Conservation (phyloP, 2,888 invertebrate species). For the Nymphalis c-album region DNA sequence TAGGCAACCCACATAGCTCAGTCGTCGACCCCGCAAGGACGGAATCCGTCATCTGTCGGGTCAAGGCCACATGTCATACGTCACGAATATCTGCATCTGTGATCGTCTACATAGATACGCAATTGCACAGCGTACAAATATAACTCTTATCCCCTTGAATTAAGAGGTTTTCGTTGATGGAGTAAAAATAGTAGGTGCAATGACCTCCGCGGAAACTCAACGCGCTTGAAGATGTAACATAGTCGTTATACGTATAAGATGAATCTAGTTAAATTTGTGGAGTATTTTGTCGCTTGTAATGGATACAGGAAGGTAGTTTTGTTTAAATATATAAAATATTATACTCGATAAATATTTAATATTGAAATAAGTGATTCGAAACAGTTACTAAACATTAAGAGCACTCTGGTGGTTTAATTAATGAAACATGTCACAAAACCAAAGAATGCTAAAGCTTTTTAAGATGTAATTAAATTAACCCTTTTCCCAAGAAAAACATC, state of each 20-base stretch:
- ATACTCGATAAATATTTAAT: too few species aligned
- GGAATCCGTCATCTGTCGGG: constrained; percentile 74
- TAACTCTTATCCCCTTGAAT: constrained; percentile 56
- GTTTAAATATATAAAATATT: too few species aligned
- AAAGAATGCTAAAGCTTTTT: not conserved
- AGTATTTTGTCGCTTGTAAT: not conserved
- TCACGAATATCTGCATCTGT: constrained; percentile 73
- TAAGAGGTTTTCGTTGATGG: constrained; percentile 47
- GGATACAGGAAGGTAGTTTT: too few species aligned
- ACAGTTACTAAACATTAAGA: not conserved
- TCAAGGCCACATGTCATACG: constrained; percentile 77
- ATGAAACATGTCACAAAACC: not conserved
- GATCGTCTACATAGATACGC: constrained; percentile 76
- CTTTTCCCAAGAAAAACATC: not conserved
- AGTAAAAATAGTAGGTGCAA: constrained; percentile 68
- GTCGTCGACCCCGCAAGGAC: constrained; percentile 76
- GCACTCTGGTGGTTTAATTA: not conserved
- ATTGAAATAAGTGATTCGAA: not conserved
- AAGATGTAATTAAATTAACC: not conserved
- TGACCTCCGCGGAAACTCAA: constrained; percentile 60
- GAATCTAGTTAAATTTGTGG: constrained; percentile 36
- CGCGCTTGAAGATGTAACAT: constrained; percentile 60
- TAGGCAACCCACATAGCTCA: constrained; percentile 54
- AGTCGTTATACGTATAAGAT: constrained; percentile 67
- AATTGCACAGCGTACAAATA: constrained; percentile 47